Evolutionary conservation across 1,140 invertebrate species (phyloP), one percentile per base, ranked within the genome.

Genomic region (Lucilia sericata): DNA sequence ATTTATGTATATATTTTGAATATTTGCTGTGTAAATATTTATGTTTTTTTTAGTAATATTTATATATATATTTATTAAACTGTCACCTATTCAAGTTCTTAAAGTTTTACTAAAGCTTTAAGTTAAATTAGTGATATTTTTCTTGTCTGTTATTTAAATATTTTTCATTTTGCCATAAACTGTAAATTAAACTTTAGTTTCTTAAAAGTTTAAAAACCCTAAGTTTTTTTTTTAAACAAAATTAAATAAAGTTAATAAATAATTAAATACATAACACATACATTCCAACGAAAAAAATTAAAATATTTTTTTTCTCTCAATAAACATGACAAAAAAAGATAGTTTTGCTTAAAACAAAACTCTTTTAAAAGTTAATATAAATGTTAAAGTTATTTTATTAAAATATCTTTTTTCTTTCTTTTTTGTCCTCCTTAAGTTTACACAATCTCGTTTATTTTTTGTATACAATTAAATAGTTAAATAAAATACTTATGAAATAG

Each of bases 391-490:
- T 10, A 10, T 25, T 30, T 47, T 30, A n/a, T n/a, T 36, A n/a
- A 42, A 60, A 21, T 36, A 0, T 51, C 17, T 19, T 36, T 5
- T 86, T 84, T 51, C 83, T 51, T 21, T 82, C 82, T 47, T 70
- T 65, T 84, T 78, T 85, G 84, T 87, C 21, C 36, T 74, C 47
- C 36, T 74, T 14, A 55, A 84, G 19, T 55, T 55, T 76, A 84
- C 65, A 47, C 51, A 84, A 81, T 42, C 4, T 49, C 76, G 25
- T 1, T 30, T 30, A n/a, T 30, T 30, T 76, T 76, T 86, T 80
- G 86, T 85, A 86, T 88, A 87, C 86, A 89, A 84, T 87, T 76
- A 70, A 21, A 74, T 74, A 83, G 36, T 49, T 87, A 87, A 89
- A 84, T 86, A 88, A 84, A 86, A 70, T 74, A 83, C 47, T 85